Evolutionary conservation across 1,140 invertebrate species (phyloP), one percentile per base, ranked within the genome.

Genomic region (Saccostrea glomerata): DNA sequence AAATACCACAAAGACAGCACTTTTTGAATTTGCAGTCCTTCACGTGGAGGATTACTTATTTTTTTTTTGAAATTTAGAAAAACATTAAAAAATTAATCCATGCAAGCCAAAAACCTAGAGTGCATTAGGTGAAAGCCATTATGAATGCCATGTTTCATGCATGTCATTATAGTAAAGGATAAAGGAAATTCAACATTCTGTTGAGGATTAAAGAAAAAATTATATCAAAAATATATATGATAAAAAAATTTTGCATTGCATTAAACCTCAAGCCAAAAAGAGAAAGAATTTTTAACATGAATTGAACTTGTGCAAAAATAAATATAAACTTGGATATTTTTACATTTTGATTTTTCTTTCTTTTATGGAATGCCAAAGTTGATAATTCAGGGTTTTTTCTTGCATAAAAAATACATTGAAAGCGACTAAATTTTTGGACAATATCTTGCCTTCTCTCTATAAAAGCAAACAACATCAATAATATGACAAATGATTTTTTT

Each of bases 391-490:
- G 58, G 70, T 77, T 30, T 77, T 30, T 25, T 25, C 23, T 77
- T 77, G 70, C 70, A 77, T 77, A 17, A 77, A 77, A 36, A 77
- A 77, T 77, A 77, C 70, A 77, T 25, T 77, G 70, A 77, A 77
- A 77, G 70, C 70, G 70, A 77, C 70, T 77, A 77, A 77, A 77
- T 36, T 77, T 36, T 36, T 77, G 70, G 70, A 77, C 70, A 77
- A 77, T 77, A 77, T 77, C 30, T 25, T 77, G 70, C 70, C 70
- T 25, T 36, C 70, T 77, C 30, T 77, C 70, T 77, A 77, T 77
- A 77, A 77, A 25, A 77, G 70, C 70, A 30, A 13, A 77, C 70
- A 77, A 77, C 70, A 77, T 77, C 70, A 77, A 77, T 77, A 36
- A 77, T 63, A 63, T 63, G 58, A 63, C 17, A 20, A n/a, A 2